A percentile compares a stretch with the other conserved stretches of the same genome.
Conservation (phyloP, 2,797 vertebrate genomes). For the Myiothlypis coronata region DNA sequence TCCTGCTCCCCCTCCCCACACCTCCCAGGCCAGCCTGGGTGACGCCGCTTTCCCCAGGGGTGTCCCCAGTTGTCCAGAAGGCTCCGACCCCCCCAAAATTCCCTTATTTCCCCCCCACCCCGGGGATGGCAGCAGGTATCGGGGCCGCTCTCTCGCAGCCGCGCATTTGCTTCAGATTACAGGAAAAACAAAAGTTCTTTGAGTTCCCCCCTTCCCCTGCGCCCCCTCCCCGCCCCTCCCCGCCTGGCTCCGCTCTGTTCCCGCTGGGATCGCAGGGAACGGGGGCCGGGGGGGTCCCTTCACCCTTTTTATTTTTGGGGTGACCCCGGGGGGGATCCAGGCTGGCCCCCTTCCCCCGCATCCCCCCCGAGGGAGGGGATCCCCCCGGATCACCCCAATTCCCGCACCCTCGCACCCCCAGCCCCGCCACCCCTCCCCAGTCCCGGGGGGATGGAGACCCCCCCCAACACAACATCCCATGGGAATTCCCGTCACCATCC, state of each 20-base stretch:
- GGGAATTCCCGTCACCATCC: background rate
- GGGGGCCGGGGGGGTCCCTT: too few relatives aligned
- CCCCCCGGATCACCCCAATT: background rate
- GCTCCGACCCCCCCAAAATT: background rate
- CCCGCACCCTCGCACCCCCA: background rate
- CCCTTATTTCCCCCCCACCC: too few relatives aligned
- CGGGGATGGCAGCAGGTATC: background rate
- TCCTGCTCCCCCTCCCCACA: background rate
- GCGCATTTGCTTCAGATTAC: slow-evolving; percentile 6
- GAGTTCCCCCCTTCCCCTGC: background rate
- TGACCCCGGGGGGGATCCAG: background rate
- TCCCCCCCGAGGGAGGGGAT: background rate
- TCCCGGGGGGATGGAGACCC: background rate
- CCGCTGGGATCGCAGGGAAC: background rate
- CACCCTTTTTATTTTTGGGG: background rate
- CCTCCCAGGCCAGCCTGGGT: background rate
- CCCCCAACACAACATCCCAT: background rate
- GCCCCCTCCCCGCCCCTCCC: background rate
- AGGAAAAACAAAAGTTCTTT: slow-evolving; percentile 33
- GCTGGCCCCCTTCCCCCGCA: background rate
- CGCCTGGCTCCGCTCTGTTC: background rate
- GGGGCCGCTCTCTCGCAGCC: background rate
- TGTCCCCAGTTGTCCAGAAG: background rate
- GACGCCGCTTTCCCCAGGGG: background rate
- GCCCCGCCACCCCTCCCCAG: background rate